phyloP scores from a whole-genome alignment of 2,888 invertebrate genomes.

The Parnassius smintheus region DNA sequence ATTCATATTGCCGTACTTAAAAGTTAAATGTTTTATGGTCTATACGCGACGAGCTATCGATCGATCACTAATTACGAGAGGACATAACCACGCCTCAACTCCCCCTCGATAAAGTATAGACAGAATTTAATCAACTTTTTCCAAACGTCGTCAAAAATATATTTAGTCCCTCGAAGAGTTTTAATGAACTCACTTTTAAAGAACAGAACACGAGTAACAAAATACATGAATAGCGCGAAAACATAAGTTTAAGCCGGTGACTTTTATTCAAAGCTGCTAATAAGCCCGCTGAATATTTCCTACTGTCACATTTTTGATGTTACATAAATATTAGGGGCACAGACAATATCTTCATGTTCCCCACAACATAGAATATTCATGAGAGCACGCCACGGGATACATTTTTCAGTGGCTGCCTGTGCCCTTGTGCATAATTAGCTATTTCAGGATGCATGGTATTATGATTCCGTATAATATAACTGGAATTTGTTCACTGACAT shows the following conservation, averaged over 20 bases:
- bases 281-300: constrained; percentile 14
- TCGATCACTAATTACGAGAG: not conserved
- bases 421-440: constrained; percentile 27
- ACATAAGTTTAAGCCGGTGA: not conserved
- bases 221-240: constrained; percentile 3
- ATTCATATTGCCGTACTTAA: too few species aligned
- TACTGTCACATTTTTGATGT: constrained; percentile 26
- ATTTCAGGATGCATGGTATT: constrained; percentile 16
- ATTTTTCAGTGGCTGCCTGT: constrained; percentile 25
- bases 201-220: not conserved
- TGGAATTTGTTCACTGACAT: constrained; percentile 16
- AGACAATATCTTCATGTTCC: constrained; percentile 22
- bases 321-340: constrained; percentile 22
- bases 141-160: not conserved
- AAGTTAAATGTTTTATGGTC: too few species aligned
- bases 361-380: constrained; percentile 26
- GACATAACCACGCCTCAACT: not conserved
- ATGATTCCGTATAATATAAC: constrained; percentile 21
- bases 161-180: not conserved
- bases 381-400: constrained; percentile 18
- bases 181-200: constrained; percentile 10
- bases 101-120: not conserved
- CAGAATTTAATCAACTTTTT: constrained; percentile 1
- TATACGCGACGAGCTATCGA: too few species aligned
- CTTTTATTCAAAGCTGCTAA: constrained; percentile 11